phyloP scores from a whole-genome alignment of 64 coral and sea anemone species.

The Actinia equina region DNA sequence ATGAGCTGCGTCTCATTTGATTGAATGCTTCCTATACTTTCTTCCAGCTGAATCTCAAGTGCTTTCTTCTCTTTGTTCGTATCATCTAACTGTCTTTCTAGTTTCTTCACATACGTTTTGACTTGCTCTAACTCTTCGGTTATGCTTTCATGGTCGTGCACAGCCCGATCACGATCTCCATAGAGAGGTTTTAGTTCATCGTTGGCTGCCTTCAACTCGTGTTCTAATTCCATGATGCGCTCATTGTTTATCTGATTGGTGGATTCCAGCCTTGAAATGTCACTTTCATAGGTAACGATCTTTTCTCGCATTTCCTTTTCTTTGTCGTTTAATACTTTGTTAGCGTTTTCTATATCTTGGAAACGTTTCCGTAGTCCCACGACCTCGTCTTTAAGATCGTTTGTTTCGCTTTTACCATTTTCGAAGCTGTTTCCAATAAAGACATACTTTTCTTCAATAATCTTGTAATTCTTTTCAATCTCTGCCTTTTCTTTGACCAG shows the following conservation, averaged over 20 bases:
- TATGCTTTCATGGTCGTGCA: slow-evolving; percentile 36
- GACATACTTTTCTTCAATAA: slow-evolving; percentile 56
- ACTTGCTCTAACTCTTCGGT: slow-evolving; percentile 41
- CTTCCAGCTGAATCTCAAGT: slow-evolving; percentile 80
- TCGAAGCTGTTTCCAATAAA: slow-evolving; percentile 66
- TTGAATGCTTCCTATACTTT: slow-evolving; percentile 56
- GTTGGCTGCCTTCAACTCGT: slow-evolving; percentile 61
- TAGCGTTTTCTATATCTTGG: slow-evolving; percentile 62
- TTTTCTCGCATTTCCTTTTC: slow-evolving; percentile 61
- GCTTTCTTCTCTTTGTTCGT: slow-evolving; percentile 60
- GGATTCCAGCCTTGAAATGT: slow-evolving; percentile 80
- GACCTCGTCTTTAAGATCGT: slow-evolving; percentile 64
- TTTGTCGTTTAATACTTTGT: slow-evolving; percentile 53
- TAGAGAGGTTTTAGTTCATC: slow-evolving; percentile 64
- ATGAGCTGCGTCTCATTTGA: slow-evolving; percentile 69
- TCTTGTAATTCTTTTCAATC: slow-evolving; percentile 64
- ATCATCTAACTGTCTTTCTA: slow-evolving; percentile 74
- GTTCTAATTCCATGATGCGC: slow-evolving; percentile 79
- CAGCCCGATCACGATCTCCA: slow-evolving; percentile 64
- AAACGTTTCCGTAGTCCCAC: slow-evolving; percentile 57
- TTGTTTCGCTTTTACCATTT: slow-evolving; percentile 53
- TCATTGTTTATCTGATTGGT: slow-evolving; percentile 75
- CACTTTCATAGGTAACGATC: slow-evolving; percentile 49
- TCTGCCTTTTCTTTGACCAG: slow-evolving; percentile 50
- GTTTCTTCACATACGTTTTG: slow-evolving; percentile 46